Evolutionary conservation across 37 sponge, comb jelly and placozoan species (phyloP).

Genomic region (Hexactinellida sp.): DNA sequence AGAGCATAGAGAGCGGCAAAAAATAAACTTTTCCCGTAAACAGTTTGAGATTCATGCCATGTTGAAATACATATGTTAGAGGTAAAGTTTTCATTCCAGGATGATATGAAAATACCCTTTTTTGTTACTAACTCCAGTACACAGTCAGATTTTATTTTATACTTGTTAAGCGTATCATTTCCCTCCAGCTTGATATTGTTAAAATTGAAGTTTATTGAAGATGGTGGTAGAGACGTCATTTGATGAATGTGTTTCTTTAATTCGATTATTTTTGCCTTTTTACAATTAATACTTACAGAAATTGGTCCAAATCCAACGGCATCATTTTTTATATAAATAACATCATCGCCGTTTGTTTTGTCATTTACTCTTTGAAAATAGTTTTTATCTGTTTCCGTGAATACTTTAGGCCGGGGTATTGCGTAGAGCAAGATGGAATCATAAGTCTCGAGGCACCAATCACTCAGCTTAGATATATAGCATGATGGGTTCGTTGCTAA

Average conservation of each 20-base stretch:
- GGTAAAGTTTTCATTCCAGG: not conserved
- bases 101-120: not conserved
- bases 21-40: not conserved
- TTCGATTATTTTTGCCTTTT: not conserved
- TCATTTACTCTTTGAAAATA: not conserved
- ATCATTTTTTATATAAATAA: not conserved
- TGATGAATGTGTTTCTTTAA: not conserved
- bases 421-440: not conserved
- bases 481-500: not conserved
- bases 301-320: not conserved
- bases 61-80: not conserved
- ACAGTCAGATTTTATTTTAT: not conserved
- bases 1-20: not conserved
- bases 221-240: not conserved
- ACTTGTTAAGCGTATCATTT: not conserved
- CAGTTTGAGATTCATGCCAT: not conserved
- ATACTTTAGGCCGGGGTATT: not conserved
- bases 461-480: not conserved
- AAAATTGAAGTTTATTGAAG: not conserved
- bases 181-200: not conserved
- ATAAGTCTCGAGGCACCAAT: conserved; percentile 1
- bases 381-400: not conserved
- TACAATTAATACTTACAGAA: not conserved
- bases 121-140: not conserved
- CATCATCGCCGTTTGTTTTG: not conserved